Percentiles rank a stretch among this genome's conserved stretches.
phyloP scores from a whole-genome alignment of 2,113 vertebrate species.

The Ailurus styani region DNA sequence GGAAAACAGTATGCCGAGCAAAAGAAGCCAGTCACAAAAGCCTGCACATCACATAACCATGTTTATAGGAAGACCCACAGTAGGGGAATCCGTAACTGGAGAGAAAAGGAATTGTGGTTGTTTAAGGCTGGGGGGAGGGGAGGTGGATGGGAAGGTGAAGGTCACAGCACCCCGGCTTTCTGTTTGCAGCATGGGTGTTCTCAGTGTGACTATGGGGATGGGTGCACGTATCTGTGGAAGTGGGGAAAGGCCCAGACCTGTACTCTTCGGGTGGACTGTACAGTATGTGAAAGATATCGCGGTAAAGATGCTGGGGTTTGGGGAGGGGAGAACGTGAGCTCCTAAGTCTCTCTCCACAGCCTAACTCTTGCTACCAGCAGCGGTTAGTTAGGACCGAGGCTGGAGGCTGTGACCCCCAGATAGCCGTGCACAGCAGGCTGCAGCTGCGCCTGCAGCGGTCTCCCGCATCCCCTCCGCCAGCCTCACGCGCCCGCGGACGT shows the following conservation, averaged over 20 bases:
- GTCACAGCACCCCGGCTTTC: rapidly evolving
- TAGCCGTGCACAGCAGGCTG: rapidly evolving
- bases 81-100: rapidly evolving
- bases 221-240: rapidly evolving
- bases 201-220: rapidly evolving
- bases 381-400: rapidly evolving
- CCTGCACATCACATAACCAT: rapidly evolving
- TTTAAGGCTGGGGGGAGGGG: rapidly evolving
- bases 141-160: too few relatives aligned
- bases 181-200: neutral
- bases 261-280: rapidly evolving
- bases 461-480: rapidly evolving
- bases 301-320: neutral
- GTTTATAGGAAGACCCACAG: rapidly evolving
- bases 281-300: rapidly evolving
- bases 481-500: rapidly evolving
- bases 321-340: neutral
- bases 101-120: rapidly evolving
- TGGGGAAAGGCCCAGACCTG: neutral
- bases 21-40: neutral
- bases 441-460: rapidly evolving
- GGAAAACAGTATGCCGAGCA: rapidly evolving
- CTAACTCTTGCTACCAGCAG: too few relatives aligned
- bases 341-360: neutral
- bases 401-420: too few relatives aligned